Conservation (phyloP, 2,113 vertebrate genomes). For the Anarrhichthys ocellatus region DNA sequence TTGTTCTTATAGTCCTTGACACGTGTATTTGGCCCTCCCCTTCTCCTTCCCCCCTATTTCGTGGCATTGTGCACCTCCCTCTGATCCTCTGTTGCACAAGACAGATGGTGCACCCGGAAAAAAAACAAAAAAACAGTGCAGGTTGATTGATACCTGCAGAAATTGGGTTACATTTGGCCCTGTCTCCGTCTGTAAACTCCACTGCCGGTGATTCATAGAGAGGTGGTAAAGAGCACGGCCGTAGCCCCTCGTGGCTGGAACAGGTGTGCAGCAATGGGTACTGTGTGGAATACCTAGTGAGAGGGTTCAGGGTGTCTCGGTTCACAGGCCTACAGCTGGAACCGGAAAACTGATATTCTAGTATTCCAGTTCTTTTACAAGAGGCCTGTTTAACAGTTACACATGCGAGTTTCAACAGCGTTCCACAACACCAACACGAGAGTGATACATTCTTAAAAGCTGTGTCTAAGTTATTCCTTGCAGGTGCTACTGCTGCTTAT, state of each 20-base stretch:
- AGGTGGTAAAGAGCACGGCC: constrained; percentile 72
- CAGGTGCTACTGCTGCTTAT: not conserved
- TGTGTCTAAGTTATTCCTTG: not conserved
- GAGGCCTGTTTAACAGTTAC: constrained; percentile 6
- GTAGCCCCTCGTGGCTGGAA: constrained; percentile 70
- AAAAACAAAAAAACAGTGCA: constrained; percentile 49
- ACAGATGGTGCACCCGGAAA: constrained; percentile 78
- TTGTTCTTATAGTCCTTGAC: constrained; percentile 67
- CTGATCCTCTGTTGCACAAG: constrained; percentile 65
- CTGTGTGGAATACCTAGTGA: constrained; percentile 60
- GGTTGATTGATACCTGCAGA: constrained; percentile 83
- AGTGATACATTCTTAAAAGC: not conserved
- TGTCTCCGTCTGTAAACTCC: constrained; percentile 77
- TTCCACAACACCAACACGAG: not conserved
- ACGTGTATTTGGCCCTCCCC: constrained; percentile 46
- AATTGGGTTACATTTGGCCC: constrained; percentile 84
- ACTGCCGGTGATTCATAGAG: constrained; percentile 78
- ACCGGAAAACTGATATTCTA: constrained; percentile 17
- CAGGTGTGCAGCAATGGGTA: constrained; percentile 72
- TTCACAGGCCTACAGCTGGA: constrained; percentile 41
- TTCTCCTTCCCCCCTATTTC: constrained; percentile 34
- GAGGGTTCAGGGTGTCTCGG: constrained; percentile 38
- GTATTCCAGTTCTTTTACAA: not conserved
- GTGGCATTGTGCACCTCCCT: constrained; percentile 61
- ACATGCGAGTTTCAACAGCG: not conserved